Conservation (phyloP, 2,113 vertebrate genomes). For the Lepus timidus region DNA sequence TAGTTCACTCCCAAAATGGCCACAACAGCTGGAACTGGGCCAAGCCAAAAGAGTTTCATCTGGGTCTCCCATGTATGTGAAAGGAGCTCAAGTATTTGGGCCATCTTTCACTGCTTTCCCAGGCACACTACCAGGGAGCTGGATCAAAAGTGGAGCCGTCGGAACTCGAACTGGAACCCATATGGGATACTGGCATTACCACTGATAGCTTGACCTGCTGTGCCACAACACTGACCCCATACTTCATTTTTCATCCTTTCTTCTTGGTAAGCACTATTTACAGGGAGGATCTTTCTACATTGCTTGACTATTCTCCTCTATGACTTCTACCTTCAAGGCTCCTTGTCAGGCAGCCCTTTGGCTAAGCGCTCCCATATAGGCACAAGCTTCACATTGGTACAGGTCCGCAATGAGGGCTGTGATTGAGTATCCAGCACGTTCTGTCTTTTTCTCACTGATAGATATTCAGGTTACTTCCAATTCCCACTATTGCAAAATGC, state of each 20-base stretch:
- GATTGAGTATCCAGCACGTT: not conserved
- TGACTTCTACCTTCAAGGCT: not conserved
- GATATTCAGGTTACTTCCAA: not conserved
- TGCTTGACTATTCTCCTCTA: not conserved
- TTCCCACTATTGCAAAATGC: not conserved
- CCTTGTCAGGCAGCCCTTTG: not conserved
- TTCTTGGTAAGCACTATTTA: not conserved
- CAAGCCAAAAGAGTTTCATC: too few species aligned
- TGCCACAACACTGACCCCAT: too few species aligned
- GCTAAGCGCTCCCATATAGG: not conserved
- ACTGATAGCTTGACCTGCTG: too few species aligned
- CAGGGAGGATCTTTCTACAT: not conserved
- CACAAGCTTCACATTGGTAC: not conserved
- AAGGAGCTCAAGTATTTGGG: too few species aligned
- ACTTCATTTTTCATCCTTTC: slow-evolving; percentile 3
- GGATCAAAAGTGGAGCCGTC: too few species aligned
- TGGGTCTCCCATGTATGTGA: too few species aligned
- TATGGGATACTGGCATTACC: too few species aligned
- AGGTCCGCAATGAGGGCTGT: not conserved
- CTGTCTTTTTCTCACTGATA: not conserved
- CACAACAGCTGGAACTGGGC: too few species aligned
- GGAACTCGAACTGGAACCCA: too few species aligned
- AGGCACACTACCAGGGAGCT: too few species aligned
- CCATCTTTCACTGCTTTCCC: too few species aligned
- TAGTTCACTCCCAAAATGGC: too few species aligned